A percentile compares a stretch with the other conserved stretches of the same genome.
Conservation (phyloP, 2,797 vertebrate species). For the Tragelaphus oryx region DNA sequence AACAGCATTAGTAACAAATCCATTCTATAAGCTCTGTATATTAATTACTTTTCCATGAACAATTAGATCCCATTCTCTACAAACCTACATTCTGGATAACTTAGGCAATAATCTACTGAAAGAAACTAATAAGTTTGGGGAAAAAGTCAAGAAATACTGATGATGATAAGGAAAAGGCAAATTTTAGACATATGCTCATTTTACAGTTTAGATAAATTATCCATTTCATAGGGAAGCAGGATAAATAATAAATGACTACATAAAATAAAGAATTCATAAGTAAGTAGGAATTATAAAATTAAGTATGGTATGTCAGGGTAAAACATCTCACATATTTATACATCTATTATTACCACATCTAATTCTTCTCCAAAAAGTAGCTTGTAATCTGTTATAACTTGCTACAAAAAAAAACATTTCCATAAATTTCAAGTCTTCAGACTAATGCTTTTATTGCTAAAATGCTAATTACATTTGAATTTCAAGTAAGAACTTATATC, state of each 20-base stretch:
- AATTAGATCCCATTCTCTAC: neutral
- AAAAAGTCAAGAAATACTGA: neutral
- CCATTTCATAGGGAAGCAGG: neutral
- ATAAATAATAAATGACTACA: neutral
- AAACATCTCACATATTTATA: conserved; percentile 8
- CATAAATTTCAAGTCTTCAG: neutral
- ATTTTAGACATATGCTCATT: neutral
- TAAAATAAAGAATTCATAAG: neutral
- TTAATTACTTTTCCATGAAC: neutral
- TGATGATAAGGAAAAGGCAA: neutral
- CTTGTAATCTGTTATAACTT: neutral
- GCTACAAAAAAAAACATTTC: neutral
- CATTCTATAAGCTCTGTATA: neutral
- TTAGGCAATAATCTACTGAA: neutral
- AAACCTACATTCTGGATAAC: neutral
- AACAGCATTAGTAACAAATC: neutral
- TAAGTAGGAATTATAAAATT: neutral
- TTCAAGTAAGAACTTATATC: neutral
- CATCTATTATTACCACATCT: neutral
- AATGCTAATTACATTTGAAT: neutral
- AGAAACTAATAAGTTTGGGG: neutral
- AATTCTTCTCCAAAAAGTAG: neutral
- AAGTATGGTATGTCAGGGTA: neutral
- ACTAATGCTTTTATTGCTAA: neutral
- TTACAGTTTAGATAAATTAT: neutral